Percentiles rank a stretch among this genome's conserved stretches.
Evolutionary conservation across 2,888 invertebrate genomes (phyloP).

Genomic region (Drosophila gaucha): DNA sequence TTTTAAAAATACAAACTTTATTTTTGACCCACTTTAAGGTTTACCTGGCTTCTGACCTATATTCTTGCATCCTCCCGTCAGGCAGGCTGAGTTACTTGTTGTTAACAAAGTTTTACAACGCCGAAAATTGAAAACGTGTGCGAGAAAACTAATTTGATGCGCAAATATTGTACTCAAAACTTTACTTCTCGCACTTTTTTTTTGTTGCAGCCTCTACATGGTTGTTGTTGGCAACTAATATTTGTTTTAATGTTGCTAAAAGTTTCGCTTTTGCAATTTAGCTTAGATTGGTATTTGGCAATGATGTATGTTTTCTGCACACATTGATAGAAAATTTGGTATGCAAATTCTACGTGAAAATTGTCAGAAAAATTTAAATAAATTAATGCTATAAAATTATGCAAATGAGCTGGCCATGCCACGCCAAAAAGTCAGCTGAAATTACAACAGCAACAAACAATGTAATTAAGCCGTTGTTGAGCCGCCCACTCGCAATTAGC

Average conservation of each 20-base stretch:
- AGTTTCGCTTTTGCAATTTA: slow-evolving; percentile 29
- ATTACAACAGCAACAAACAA: slow-evolving; percentile 44
- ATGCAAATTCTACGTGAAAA: slow-evolving; percentile 67
- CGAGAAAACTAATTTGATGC: slow-evolving; percentile 70
- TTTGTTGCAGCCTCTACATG: background rate
- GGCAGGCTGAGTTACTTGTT: background rate
- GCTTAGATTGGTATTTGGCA: slow-evolving; percentile 30
- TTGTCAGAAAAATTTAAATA: slow-evolving; percentile 58
- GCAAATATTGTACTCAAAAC: slow-evolving; percentile 55
- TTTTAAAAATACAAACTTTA: slow-evolving; percentile 21
- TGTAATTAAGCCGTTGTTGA: slow-evolving; percentile 72
- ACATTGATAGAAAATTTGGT: slow-evolving; percentile 48
- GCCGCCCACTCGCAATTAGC: slow-evolving; percentile 74
- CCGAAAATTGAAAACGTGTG: slow-evolving; percentile 73
- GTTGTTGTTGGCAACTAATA: slow-evolving; percentile 38
- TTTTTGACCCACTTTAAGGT: slow-evolving; percentile 26
- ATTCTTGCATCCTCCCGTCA: background rate
- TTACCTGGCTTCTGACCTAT: slow-evolving; percentile 20
- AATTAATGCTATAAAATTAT: slow-evolving; percentile 67
- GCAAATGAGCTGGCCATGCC: slow-evolving; percentile 57
- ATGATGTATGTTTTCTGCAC: slow-evolving; percentile 40
- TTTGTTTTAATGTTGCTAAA: slow-evolving; percentile 40
- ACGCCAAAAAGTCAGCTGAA: slow-evolving; percentile 61
- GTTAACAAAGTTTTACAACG: slow-evolving; percentile 39
- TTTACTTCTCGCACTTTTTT: slow-evolving; percentile 31